Percentiles rank a stretch among this genome's conserved stretches.
phyloP scores from a whole-genome alignment of 1,140 invertebrate species.

The Calliopsis andreniformis region DNA sequence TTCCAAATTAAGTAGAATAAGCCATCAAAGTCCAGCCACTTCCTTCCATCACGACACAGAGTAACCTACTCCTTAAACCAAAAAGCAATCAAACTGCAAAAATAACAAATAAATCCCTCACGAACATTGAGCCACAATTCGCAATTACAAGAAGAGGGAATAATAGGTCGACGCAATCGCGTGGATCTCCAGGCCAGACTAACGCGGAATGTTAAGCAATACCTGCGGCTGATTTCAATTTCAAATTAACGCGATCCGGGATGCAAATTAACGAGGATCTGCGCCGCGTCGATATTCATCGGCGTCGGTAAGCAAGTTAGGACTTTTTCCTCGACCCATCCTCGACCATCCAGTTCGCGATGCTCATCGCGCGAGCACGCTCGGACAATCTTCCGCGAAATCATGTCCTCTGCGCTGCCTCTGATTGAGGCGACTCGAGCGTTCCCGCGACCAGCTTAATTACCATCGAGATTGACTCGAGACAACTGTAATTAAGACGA shows the following conservation, averaged over 20 bases:
- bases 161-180: background rate
- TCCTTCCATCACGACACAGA: too few relatives aligned
- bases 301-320: conserved; percentile 18
- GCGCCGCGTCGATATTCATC: conserved; percentile 56
- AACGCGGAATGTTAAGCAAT: conserved; percentile 41
- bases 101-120: background rate
- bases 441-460: conserved; percentile 72
- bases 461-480: conserved; percentile 81
- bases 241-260: conserved; percentile 44
- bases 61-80: too few relatives aligned
- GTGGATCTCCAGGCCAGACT: conserved; percentile 17
- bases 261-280: conserved; percentile 41
- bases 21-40: too few relatives aligned
- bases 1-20: too few relatives aligned
- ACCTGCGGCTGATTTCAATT: conserved; percentile 48
- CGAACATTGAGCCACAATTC: conserved; percentile 11
- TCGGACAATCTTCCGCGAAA: conserved; percentile 20
- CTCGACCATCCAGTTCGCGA: background rate
- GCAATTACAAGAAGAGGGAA: conserved; percentile 10
- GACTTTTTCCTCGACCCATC: conserved; percentile 8
- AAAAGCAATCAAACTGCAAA: background rate
- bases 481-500: conserved; percentile 81
- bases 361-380: background rate
- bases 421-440: conserved; percentile 27
- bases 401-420: conserved; percentile 29